Evolutionary conservation across 2,797 vertebrate species (phyloP), one percentile per base, ranked within the genome.

Genomic region (Leptoclinus maculatus): DNA sequence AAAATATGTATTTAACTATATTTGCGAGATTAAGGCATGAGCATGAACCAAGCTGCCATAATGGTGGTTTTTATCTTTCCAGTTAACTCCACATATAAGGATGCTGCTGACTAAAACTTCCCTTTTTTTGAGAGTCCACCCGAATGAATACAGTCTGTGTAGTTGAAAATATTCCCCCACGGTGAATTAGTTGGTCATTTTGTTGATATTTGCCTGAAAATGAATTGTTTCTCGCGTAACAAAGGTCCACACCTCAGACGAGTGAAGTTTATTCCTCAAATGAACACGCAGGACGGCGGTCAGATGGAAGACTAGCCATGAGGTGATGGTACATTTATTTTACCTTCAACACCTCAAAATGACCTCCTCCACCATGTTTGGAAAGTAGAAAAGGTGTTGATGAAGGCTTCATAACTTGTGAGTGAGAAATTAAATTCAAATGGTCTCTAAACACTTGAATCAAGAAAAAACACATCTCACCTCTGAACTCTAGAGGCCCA

Each of bases 11-110:
- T 83, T 77, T 73, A 57, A 49, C 49, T 79, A 43, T 76, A n/a
- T 74, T 78, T 60, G 36, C 82, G 66, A 83, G 62, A 51, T 83
- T 78, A 80, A 83, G 38, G 88, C 85, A 91, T 90, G 88, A 83
- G 87, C 90, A 83, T 92, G 87, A 80, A 62, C 72, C 67, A 38
- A 58, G 34, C 66, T 69, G 67, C 76, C 70, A 64, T 59, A 16
- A 66, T 41, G 25, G 69, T 70, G 36, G 47, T 65, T 82, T 75
- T 74, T 53, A n/a, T 78, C 78, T 84, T 29, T 59, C 63, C 76
- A 29, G 0, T 2, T 32, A 66, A 83, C 69, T 62, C 57, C 49
- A 79, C 25, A 41, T 29, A 21, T 60, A 65, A 80, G 47, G 63
- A 79, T 39, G 59, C 74, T 92, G 87, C 86, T 84, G 72, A 47